Evolutionary conservation across 2,797 vertebrate species (phyloP).

Genomic region (Ceryle rudis): DNA sequence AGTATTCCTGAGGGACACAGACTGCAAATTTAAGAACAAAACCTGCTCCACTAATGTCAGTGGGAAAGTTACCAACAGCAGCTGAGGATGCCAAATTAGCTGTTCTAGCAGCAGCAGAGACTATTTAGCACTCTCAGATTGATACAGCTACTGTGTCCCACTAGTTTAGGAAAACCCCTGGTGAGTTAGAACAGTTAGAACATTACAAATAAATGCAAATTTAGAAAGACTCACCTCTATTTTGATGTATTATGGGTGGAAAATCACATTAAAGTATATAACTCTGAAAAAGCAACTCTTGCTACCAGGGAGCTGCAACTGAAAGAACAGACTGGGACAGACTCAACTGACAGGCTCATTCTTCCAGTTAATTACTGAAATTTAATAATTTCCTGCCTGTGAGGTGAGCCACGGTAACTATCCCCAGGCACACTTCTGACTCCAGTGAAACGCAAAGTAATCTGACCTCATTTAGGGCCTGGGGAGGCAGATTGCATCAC

Average conservation of each 20-base stretch:
- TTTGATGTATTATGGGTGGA: background rate
- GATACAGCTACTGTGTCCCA: background rate
- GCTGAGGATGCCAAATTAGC: background rate
- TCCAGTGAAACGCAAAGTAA: background rate
- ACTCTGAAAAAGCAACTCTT: background rate
- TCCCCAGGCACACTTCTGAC: background rate
- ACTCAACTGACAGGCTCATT: background rate
- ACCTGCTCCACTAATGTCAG: background rate
- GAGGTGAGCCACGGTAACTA: background rate
- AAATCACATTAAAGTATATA: background rate
- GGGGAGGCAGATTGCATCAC: background rate
- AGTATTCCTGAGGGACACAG: background rate
- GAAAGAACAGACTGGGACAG: background rate
- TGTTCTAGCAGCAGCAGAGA: background rate
- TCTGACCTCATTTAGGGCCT: background rate
- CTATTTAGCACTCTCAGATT: background rate
- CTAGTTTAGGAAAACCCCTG: background rate
- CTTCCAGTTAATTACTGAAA: background rate
- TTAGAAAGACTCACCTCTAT: background rate
- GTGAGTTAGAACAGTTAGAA: background rate
- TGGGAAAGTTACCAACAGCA: background rate
- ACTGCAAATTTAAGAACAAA: constrained; percentile 28
- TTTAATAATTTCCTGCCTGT: background rate
- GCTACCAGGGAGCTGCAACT: background rate
- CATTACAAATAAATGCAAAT: background rate